These are phyloP conservation scores for Drosophila baimaii DNA, from an alignment of 1,140 invertebrate species.

Conservation along the genomic window DNA sequence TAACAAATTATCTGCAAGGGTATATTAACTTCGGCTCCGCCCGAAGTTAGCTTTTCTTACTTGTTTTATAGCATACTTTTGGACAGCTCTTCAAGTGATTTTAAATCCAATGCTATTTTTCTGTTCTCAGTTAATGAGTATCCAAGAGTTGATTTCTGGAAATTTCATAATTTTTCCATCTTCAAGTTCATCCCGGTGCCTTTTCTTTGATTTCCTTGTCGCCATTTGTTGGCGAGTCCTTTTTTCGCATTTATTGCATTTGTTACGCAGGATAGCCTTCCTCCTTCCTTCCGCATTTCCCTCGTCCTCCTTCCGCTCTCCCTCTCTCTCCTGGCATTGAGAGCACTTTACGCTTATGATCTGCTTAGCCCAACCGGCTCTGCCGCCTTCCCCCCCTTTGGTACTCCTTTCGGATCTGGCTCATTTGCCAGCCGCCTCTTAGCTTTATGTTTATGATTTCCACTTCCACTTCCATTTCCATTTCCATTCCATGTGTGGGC, in stretches of 20 bases:
- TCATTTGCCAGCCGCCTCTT: constrained; percentile 75
- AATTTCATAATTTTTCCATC: constrained; percentile 10
- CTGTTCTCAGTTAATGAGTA: neutral
- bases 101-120: neutral
- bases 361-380: constrained; percentile 44
- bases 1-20: no score
- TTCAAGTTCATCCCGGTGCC: neutral
- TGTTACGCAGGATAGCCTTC: constrained; percentile 64
- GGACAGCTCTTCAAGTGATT: neutral
- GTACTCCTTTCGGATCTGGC: constrained; percentile 42
- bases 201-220: constrained; percentile 52
- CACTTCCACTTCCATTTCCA: constrained; percentile 61
- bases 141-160: neutral
- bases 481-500: constrained; percentile 60
- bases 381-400: neutral
- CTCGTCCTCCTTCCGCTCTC: neutral
- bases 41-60: no score
- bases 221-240: constrained; percentile 69
- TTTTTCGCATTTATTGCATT: constrained; percentile 80
- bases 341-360: constrained; percentile 78
- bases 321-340: constrained; percentile 25
- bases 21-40: no score
- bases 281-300: neutral
- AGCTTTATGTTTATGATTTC: constrained; percentile 82
- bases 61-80: neutral